Evolutionary conservation across 1,140 invertebrate species (phyloP).

Genomic region (Halictus rubicundus): DNA sequence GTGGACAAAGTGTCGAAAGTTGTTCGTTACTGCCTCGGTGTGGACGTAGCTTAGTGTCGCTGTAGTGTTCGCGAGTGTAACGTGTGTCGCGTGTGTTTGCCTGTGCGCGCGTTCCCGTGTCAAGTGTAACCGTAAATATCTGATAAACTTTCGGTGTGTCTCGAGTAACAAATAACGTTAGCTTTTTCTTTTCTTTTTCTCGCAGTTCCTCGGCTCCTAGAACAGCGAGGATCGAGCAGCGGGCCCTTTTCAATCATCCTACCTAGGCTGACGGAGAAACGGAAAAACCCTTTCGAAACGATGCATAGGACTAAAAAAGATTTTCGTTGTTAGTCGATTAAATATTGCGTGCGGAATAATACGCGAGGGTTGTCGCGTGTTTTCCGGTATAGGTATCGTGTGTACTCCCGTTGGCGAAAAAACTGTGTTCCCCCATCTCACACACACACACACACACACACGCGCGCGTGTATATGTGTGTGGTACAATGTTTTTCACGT

Average conservation of each 20-base stretch:
- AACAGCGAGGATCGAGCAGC: slow-evolving; percentile 46
- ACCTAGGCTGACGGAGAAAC: background rate
- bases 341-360: slow-evolving; percentile 43
- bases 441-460: background rate
- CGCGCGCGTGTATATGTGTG: background rate
- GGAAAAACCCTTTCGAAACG: slow-evolving; percentile 33
- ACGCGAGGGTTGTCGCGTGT: slow-evolving; percentile 3
- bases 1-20: too few relatives aligned
- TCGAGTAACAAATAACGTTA: slow-evolving; percentile 73
- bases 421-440: background rate
- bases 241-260: background rate
- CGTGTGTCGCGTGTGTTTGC: background rate
- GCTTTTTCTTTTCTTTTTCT: slow-evolving; percentile 73
- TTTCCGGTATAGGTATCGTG: background rate
- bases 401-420: background rate
- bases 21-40: too few relatives aligned
- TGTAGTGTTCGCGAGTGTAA: too few relatives aligned
- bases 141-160: slow-evolving; percentile 76
- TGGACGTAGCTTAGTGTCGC: too few relatives aligned
- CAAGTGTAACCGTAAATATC: background rate
- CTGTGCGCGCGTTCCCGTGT: too few relatives aligned
- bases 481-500: too few relatives aligned
- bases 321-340: slow-evolving; percentile 73
- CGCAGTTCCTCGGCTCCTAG: slow-evolving; percentile 76
- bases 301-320: slow-evolving; percentile 67